Evolutionary conservation across 1,140 invertebrate species (phyloP).

Genomic region (Lepidurus packardi): DNA sequence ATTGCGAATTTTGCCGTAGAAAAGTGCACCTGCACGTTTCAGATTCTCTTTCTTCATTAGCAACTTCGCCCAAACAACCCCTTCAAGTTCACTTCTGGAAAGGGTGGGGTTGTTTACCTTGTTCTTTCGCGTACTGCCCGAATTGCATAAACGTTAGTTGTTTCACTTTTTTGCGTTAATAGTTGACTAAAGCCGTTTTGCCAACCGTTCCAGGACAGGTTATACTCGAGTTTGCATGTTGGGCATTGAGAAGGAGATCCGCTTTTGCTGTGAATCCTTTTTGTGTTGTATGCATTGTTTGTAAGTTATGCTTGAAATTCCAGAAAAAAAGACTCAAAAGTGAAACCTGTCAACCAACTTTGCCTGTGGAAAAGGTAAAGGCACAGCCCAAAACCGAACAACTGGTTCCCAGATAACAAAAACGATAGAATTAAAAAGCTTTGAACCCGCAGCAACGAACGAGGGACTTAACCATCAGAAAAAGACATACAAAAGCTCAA

Average conservation of each 20-base stretch:
- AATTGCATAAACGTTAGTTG: no score
- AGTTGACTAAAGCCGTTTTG: no score
- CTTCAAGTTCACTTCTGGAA: not conserved
- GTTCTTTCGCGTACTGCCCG: no score
- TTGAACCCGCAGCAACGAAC: not conserved
- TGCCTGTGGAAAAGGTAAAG: not conserved
- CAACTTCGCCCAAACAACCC: not conserved
- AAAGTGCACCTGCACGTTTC: conserved; percentile 1
- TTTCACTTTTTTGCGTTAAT: no score
- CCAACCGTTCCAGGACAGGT: no score
- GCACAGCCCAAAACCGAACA: not conserved
- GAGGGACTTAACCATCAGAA: not conserved
- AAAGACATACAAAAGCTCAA: not conserved
- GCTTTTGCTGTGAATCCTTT: not conserved
- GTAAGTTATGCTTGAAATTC: not conserved
- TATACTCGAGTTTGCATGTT: no score
- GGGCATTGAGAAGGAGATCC: no score
- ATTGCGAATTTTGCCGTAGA: not conserved
- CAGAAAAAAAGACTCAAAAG: not conserved
- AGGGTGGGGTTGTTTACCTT: no score
- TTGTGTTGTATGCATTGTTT: not conserved
- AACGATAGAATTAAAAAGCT: not conserved
- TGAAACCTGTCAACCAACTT: conserved; percentile 15
- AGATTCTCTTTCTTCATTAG: conserved; percentile 1
- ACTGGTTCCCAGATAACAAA: conserved; percentile 1